Conservation (phyloP, 2,888 invertebrate species). For the Hyalella azteca region DNA sequence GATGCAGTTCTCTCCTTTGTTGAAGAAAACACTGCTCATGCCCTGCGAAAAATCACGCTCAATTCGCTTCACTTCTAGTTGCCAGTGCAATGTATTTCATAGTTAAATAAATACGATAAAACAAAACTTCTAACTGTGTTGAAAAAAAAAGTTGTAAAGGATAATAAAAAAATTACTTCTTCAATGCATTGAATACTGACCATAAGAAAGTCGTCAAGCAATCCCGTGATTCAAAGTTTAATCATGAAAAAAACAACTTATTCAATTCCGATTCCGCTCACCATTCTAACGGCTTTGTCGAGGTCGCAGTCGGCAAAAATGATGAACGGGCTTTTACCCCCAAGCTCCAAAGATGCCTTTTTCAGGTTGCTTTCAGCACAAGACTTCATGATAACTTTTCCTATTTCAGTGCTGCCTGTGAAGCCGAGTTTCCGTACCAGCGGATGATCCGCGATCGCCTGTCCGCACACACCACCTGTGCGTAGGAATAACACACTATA, state of each 20-base stretch:
- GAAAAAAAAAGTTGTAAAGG: too few relatives aligned
- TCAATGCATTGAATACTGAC: too few relatives aligned
- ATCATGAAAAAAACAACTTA: too few relatives aligned
- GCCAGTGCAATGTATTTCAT: too few relatives aligned
- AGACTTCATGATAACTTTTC: conserved; percentile 88
- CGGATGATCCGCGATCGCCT: conserved; percentile 85
- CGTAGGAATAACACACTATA: too few relatives aligned
- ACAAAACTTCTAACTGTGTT: too few relatives aligned
- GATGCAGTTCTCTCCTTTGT: conserved; percentile 98
- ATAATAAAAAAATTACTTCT: too few relatives aligned
- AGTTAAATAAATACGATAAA: too few relatives aligned
- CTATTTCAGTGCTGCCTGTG: conserved; percentile 93
- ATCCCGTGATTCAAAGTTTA: too few relatives aligned
- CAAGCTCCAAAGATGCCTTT: conserved; percentile 91
- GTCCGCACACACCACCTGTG: conserved; percentile 77
- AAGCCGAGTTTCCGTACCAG: conserved; percentile 90
- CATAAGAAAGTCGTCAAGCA: too few relatives aligned
- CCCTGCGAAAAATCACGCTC: too few relatives aligned
- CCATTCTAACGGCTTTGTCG: conserved; percentile 88
- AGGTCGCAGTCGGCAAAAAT: conserved; percentile 93
- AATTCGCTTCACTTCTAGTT: too few relatives aligned
- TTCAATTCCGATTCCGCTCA: conserved; percentile 66
- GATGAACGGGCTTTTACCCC: conserved; percentile 94
- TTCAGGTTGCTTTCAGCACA: conserved; percentile 91
- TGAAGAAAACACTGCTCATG: conserved; percentile 94